Evolutionary conservation across 92 coral and sea anemone species (phyloP), one percentile per base, ranked within the genome.

Genomic region (Meandrina meandrites): DNA sequence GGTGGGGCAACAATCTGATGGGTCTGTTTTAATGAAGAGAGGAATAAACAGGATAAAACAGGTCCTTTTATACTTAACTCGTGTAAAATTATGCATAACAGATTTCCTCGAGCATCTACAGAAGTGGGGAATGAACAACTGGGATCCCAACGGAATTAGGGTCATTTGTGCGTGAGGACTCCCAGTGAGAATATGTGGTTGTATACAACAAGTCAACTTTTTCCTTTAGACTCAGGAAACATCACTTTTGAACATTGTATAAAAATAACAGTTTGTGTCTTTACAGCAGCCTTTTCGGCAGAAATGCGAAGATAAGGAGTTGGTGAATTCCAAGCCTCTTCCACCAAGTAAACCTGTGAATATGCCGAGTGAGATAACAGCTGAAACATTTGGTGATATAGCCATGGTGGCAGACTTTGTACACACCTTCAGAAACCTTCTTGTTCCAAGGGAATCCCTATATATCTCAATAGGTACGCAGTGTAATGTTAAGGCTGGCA

Each of bases 341-440:
- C 99, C 98, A 54, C 82, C 83, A 21, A 93, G 92, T 6, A 89
- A 89, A 81, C 76, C 93, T 18, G 89, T 95, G 35, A 79, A 54
- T 72, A 62, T 89, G 10, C 97, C 97, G 0, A 84, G 74, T 3
- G 93, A 82, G 77, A 79, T 96, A 6, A 92, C 92, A 32, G 70
- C 82, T 53, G 89, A 78, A 76, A 75, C 76, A 76, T 96, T 90
- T 89, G 92, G 94, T 50, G 99, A 96, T 78, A 83, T 96, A 7
- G 86, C 92, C 36, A 95, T 96, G 99, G 69, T 96, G 15, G 84
- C 86, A 69, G 97, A 96, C 88, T 96, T 96, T 88, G 91, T 96
- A 27, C 76, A 79, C 34, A 80, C 84, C 80, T 94, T 87, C 57
- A 81, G 82, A 66, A 87, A 86, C 73, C 90, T 93, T 76, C 92